phyloP scores from a whole-genome alignment of 53 echinoderm and acorn worm species.

The Hippasteria phrygiana region DNA sequence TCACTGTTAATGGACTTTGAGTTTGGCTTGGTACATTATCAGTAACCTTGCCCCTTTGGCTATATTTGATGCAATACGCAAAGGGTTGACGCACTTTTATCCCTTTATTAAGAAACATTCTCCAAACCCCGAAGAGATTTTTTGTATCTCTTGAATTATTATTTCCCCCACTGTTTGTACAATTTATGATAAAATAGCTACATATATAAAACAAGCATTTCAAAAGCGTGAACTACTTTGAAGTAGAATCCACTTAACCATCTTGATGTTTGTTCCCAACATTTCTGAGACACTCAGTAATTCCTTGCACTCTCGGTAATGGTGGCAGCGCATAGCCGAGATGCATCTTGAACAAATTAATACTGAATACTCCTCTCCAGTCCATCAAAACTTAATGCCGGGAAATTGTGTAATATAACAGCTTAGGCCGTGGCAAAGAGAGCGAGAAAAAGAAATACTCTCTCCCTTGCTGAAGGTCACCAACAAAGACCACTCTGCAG shows the following conservation, averaged over 20 bases:
- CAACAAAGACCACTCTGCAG: no score
- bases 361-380: slow-evolving; percentile 35
- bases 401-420: slow-evolving; percentile 58
- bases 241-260: background rate
- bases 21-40: no score
- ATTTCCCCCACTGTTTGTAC: no score
- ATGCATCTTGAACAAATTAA: slow-evolving; percentile 52
- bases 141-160: no score
- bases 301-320: slow-evolving; percentile 14
- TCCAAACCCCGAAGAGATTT: no score
- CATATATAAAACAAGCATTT: background rate
- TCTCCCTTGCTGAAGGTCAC: slow-evolving; percentile 41
- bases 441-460: no score
- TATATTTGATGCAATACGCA: no score
- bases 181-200: no score
- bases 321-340: slow-evolving; percentile 31
- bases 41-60: no score
- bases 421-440: slow-evolving; percentile 42
- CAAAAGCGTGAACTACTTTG: background rate
- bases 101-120: no score
- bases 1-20: no score
- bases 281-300: background rate
- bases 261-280: background rate
- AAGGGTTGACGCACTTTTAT: no score
- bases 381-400: slow-evolving; percentile 53